Evolutionary conservation across 2,797 vertebrate species (phyloP), one percentile per base, ranked within the genome.

Genomic region (Acrocephalus scirpaceus): DNA sequence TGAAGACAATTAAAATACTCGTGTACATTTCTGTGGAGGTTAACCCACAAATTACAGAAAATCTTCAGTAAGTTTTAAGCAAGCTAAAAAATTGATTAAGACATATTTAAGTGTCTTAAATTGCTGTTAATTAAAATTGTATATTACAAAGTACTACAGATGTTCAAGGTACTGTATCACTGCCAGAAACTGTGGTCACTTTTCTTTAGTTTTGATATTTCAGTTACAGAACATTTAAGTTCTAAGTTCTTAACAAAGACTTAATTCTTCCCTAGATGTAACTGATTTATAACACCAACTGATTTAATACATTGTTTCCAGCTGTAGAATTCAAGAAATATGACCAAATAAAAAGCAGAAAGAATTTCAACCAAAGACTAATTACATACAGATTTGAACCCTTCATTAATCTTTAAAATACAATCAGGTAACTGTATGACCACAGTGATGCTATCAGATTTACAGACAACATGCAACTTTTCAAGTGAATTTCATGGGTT

Each of bases 381-480:
- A 44, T 70, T 47, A 70, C 20, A 60, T 30, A 93, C 14, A 71
- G 17, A 89, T 62, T 76, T 4, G 5, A 89, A 65, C 6, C 2
- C 29, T 65, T 38, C 38, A 11, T 27, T 47, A 36, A 50, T 29
- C 38, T 60, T 82, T 32, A n/a, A 42, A 45, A 86, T 81, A 79
- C 20, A 45, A 84, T 19, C 74, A 84, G 30, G 32, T 76, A 93
- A 78, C 78, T 64, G 71, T 73, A 92, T 65, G 53, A 92, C 32
- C 86, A 92, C 74, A 90, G 86, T 60, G 85, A 90, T 18, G 38
- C 76, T 74, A 80, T 60, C 70, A 60, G 40, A 77, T 73, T 62
- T 88, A 93, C 3, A 90, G 56, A 75, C 30, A 36, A 71, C 95
- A 96, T 96, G 94, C 96, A 96, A 95, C 66, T 92, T 90, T 64